Conservation (phyloP, 2,888 invertebrate genomes). For the Eudasyphora cyanicolor region DNA sequence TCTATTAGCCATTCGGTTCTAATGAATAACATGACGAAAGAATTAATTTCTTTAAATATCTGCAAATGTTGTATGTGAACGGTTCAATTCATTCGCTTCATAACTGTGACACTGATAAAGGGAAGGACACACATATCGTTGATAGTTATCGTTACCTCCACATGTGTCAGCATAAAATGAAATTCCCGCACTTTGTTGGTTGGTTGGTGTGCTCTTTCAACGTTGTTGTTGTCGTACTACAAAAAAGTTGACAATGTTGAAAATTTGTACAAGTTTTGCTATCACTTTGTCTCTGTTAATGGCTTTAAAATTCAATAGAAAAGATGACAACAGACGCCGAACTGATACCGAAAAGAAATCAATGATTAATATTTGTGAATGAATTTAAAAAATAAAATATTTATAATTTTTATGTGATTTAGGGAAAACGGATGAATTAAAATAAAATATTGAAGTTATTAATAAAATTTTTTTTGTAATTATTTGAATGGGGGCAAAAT, state of each 20-base stretch:
- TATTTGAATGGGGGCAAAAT: too few relatives aligned
- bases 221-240: too few relatives aligned
- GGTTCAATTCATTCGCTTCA: conserved; percentile 8
- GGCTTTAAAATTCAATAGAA: conserved; percentile 4
- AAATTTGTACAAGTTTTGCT: background rate
- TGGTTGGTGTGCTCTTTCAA: too few relatives aligned
- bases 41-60: background rate
- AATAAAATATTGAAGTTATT: too few relatives aligned
- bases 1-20: too few relatives aligned
- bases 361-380: background rate
- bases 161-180: conserved; percentile 27
- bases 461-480: too few relatives aligned
- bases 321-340: background rate
- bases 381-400: too few relatives aligned
- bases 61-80: background rate
- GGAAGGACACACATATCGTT: conserved; percentile 28
- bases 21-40: too few relatives aligned
- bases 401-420: too few relatives aligned
- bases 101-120: conserved; percentile 40
- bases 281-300: conserved; percentile 6
- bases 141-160: conserved; percentile 26
- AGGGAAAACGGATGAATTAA: too few relatives aligned
- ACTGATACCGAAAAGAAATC: background rate
- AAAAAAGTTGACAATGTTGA: conserved; percentile 31
- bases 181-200: conserved; percentile 18